A percentile compares a stretch with the other conserved stretches of the same genome.
Conservation (phyloP, 2,888 invertebrate genomes). For the Chelonus formosanus region DNA sequence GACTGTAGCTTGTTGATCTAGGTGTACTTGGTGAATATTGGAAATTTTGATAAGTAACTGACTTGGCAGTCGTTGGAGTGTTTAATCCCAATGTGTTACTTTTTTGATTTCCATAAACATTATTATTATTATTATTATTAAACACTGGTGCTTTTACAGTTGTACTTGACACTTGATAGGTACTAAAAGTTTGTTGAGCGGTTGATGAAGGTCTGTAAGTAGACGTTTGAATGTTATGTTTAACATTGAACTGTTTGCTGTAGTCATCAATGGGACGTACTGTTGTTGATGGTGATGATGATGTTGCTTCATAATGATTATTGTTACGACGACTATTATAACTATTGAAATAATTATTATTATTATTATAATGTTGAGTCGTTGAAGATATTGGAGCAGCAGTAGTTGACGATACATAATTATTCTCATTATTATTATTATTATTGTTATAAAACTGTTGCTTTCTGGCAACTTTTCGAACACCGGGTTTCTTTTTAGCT, state of each 20-base stretch:
- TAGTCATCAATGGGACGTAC: slow-evolving; percentile 9
- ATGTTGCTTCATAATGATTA: slow-evolving; percentile 39
- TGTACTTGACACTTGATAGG: slow-evolving; percentile 51
- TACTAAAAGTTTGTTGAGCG: slow-evolving; percentile 51
- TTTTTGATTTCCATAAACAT: slow-evolving; percentile 41
- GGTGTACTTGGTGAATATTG: slow-evolving; percentile 42
- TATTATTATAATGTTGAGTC: slow-evolving; percentile 34
- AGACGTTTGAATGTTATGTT: slow-evolving; percentile 44
- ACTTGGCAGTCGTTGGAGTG: slow-evolving; percentile 37
- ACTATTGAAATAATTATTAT: slow-evolving; percentile 41
- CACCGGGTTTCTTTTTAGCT: slow-evolving; percentile 50
- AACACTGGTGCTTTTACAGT: slow-evolving; percentile 48
- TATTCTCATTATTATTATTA: slow-evolving; percentile 47
- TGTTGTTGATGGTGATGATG: slow-evolving; percentile 13
- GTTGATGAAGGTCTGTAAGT: slow-evolving; percentile 53
- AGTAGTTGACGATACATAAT: slow-evolving; percentile 47
- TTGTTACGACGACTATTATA: slow-evolving; percentile 43
- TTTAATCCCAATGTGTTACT: slow-evolving; percentile 38
- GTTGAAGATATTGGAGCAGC: slow-evolving; percentile 41
- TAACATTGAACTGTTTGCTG: slow-evolving; percentile 43
- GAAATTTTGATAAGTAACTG: slow-evolving; percentile 40
- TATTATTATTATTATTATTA: slow-evolving; percentile 33
- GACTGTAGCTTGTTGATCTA: slow-evolving; percentile 48
- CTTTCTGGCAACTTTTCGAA: slow-evolving; percentile 56
- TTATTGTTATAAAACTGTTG: slow-evolving; percentile 47